Evolutionary conservation across 2,797 vertebrate species (phyloP), one percentile per base, ranked within the genome.

Genomic region (Sardinella longiceps): DNA sequence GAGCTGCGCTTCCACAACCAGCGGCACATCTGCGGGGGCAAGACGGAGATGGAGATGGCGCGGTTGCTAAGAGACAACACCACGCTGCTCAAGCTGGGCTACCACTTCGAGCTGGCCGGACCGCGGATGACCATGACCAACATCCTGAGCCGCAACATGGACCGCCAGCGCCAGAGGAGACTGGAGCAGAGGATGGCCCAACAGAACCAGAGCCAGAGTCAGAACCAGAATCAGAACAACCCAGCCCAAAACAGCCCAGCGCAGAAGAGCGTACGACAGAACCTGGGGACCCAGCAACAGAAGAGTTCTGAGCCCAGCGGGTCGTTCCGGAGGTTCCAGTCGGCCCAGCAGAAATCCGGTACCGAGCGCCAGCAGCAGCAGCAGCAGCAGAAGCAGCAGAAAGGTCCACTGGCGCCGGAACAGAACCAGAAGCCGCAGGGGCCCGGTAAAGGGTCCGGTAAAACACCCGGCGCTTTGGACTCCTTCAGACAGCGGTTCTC

Each of bases 1-100:
- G 96, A 97, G 91, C 93, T 97, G 85, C 95, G 96, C n/a, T 97
- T 97, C 91, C 96, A 97, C 91, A 97, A 97, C 91, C 97, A 97
- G 91, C 91, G 96, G 14, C 97, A 97, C 91, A 97, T 97, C 90
- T 96, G 96, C 0, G 97, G 97, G 0, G 96, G 96, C 15, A 96
- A 97, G 92, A 96, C 96, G 0, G 97, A 97, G 92, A 97, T 97
- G 97, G 97, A 97, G 93, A 96, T 97, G 1, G 93, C 96, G 81
- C 95, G 93, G 80, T 91, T 96, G 23, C 92, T 97, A 84, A 95
- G 94, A 86, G 95, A 96, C 33, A 97, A 97, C 89, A 94, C 92
- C 86, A 96, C 96, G 0, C 91, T 97, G 80, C 94, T 97, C 66
- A 97, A 97, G 87, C 89, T 97, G 84, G 97, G 97, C 85, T 97